Evolutionary conservation across 2,888 invertebrate species (phyloP).

Genomic region (Micoletzkya japonica): DNA sequence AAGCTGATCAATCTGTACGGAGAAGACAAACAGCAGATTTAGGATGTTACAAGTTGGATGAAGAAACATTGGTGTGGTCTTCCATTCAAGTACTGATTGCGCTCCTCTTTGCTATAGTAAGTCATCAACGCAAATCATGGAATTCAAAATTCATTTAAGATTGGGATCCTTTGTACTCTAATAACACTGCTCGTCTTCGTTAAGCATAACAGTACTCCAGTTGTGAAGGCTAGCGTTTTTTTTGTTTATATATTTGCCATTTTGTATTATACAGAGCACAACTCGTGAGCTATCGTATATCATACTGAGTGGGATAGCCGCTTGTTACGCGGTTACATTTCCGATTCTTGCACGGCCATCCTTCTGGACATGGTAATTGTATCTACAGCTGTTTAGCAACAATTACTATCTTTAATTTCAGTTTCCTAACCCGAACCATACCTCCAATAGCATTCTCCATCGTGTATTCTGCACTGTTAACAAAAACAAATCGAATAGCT

Average conservation of each 20-base stretch:
- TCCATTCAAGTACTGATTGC: constrained; percentile 49
- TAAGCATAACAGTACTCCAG: constrained; percentile 87
- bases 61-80: constrained; percentile 43
- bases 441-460: constrained; percentile 85
- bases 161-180: constrained; percentile 80
- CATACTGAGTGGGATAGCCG: constrained; percentile 77
- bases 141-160: constrained; percentile 73
- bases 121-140: not conserved
- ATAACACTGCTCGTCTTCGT: constrained; percentile 82
- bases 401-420: not conserved
- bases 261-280: constrained; percentile 30
- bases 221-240: constrained; percentile 74
- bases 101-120: constrained; percentile 49
- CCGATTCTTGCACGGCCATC: constrained; percentile 79
- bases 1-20: too few relatives aligned
- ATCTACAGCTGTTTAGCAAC: constrained; percentile 71
- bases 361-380: constrained; percentile 56
- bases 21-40: too few relatives aligned
- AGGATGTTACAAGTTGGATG: constrained; percentile 43
- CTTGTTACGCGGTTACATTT: constrained; percentile 91
- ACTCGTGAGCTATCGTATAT: constrained; percentile 76
- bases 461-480: constrained; percentile 91
- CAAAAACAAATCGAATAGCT: constrained; percentile 95
- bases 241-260: not conserved
- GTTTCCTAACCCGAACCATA: constrained; percentile 80